Evolutionary conservation across 2,888 invertebrate genomes (phyloP), one percentile per base, ranked within the genome.

Genomic region (Holacanthella duospinosa): DNA sequence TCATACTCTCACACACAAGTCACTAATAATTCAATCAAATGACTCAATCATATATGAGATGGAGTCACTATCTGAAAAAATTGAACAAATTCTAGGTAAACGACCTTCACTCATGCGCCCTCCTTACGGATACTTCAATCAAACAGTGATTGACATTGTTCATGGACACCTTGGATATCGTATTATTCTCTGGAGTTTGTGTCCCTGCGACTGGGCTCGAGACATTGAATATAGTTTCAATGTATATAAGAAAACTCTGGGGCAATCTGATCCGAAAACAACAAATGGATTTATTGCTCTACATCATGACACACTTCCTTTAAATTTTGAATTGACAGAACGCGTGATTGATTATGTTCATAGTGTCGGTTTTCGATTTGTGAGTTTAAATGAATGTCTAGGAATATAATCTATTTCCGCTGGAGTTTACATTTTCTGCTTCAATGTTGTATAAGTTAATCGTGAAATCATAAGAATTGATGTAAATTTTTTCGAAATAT

Each of bases 311-410:
- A 55, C 64, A 2, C 3, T 60, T 0, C 28, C 24, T 1, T 59
- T 56, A 36, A 43, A 48, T 1, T 59, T 56, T 1, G 59, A 56
- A 24, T 43, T 66, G 9, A 64, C 67, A 1, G 28, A 21, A 19
- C 26, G 3, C 12, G 61, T 62, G 2, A 68, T 68, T 55, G 55
- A 62, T 1, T 68, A 48, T n/a, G 44, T 64, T 21, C 43, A 55
- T 24, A n/a, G 27, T 12, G 56, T 57, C 26, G 64, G 66, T 24
- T 68, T 56, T 29, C n/a, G 29, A 1, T 25, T 66, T 12, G 68
- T 68, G 3, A 63, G 62, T 0, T 59, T 66, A 0, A 54, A 53
- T 1, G 63, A 66, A 58, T 68, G 68, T 28, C 58, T 68, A 29
- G 68, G 64, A n/a, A n/a, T n/a, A n/a, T n/a, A n/a, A n/a, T n/a